Evolutionary conservation across 2,113 vertebrate genomes (phyloP).

Genomic region (Hepsetus odoe): DNA sequence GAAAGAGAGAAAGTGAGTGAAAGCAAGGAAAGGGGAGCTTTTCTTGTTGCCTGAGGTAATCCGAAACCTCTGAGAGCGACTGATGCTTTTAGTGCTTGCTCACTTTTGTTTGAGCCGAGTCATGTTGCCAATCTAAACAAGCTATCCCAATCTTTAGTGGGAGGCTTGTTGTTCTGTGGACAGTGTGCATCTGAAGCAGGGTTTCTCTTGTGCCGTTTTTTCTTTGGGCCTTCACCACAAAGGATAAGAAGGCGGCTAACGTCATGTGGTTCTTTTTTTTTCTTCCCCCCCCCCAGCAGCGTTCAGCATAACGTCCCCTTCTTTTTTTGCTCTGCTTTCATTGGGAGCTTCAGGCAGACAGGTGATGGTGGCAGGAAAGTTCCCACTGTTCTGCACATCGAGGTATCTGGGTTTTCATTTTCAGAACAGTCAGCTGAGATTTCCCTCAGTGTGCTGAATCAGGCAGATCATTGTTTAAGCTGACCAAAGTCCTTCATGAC

Average conservation of each 20-base stretch:
- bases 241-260: too few relatives aligned
- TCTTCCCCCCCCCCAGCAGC: too few relatives aligned
- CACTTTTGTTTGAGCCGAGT: conserved; percentile 23
- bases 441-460: neutral
- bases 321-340: neutral
- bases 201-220: too few relatives aligned
- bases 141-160: too few relatives aligned
- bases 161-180: too few relatives aligned
- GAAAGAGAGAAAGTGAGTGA: neutral
- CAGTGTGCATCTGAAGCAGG: too few relatives aligned
- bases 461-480: neutral
- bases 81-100: conserved; percentile 36
- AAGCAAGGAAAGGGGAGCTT: neutral
- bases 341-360: neutral
- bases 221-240: too few relatives aligned
- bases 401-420: neutral
- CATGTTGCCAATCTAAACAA: neutral
- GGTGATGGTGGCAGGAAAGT: too few relatives aligned
- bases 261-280: too few relatives aligned
- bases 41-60: conserved; percentile 32
- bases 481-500: neutral
- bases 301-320: too few relatives aligned
- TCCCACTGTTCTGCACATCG: neutral
- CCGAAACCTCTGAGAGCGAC: neutral
- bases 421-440: neutral